These are phyloP conservation scores for Ochotona princeps DNA, from an alignment of 2,113 vertebrate species.

Conservation along the genomic window DNA sequence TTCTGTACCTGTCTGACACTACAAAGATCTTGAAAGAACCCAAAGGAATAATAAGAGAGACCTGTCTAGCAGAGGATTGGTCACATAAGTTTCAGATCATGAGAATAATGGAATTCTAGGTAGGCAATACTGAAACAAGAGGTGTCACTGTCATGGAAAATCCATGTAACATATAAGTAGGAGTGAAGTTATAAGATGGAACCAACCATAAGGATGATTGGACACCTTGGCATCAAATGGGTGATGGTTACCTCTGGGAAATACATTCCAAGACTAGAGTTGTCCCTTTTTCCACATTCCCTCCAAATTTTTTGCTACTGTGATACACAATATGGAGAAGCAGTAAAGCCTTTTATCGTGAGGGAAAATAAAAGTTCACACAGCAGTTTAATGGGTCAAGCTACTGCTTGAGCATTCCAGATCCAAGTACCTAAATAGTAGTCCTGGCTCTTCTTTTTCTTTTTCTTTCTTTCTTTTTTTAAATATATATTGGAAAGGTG, in stretches of 20 bases:
- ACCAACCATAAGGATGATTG: not conserved
- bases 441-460: too few relatives aligned
- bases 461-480: too few relatives aligned
- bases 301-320: not conserved
- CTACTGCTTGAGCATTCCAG: too few relatives aligned
- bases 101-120: not conserved
- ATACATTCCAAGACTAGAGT: not conserved
- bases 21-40: not conserved
- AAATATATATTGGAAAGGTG: too few relatives aligned
- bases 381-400: not conserved
- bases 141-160: not conserved
- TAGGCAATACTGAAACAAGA: not conserved
- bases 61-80: not conserved
- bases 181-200: not conserved
- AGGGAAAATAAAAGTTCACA: not conserved
- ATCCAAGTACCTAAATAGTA: too few relatives aligned
- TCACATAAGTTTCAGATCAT: not conserved
- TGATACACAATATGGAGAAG: not conserved
- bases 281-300: not conserved
- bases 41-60: not conserved
- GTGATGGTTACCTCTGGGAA: not conserved
- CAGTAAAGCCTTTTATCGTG: not conserved
- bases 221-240: not conserved
- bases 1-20: not conserved
- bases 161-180: not conserved